Evolutionary conservation across 2,113 vertebrate species (phyloP).

Genomic region (Hystrix brachyura): DNA sequence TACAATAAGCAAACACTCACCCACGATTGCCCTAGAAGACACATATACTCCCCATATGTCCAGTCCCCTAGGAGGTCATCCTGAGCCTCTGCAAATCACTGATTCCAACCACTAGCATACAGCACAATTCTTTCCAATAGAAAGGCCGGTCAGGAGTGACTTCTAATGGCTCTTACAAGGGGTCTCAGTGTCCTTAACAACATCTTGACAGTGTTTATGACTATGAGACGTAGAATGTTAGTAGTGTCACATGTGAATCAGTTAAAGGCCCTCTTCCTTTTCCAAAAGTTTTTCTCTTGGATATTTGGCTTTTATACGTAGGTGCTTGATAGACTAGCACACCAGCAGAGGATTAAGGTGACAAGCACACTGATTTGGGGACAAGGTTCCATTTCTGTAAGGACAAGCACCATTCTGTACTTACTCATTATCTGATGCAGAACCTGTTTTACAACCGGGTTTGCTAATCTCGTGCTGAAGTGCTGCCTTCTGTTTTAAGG

Average conservation of each 20-base stretch:
- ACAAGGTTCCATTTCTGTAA: neutral
- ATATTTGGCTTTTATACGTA: neutral
- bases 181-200: neutral
- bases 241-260: neutral
- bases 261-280: neutral
- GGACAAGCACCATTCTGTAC: neutral
- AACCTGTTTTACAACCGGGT: neutral
- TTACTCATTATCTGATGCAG: neutral
- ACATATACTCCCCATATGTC: neutral
- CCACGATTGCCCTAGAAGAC: neutral
- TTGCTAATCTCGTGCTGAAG: slow-evolving; percentile 37
- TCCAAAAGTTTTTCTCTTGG: neutral
- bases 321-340: neutral
- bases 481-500: neutral
- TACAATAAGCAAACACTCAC: neutral
- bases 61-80: neutral
- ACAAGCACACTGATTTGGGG: slow-evolving; percentile 29
- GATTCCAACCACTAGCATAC: neutral
- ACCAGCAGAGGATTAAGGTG: neutral
- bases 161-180: neutral
- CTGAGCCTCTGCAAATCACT: neutral
- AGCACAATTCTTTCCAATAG: neutral
- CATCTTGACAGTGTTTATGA: neutral
- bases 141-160: neutral
- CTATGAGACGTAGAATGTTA: neutral